Percentiles rank a stretch among this genome's conserved stretches.
Conservation (phyloP, 2,888 invertebrate genomes). For the Agrilus cyanescens region DNA sequence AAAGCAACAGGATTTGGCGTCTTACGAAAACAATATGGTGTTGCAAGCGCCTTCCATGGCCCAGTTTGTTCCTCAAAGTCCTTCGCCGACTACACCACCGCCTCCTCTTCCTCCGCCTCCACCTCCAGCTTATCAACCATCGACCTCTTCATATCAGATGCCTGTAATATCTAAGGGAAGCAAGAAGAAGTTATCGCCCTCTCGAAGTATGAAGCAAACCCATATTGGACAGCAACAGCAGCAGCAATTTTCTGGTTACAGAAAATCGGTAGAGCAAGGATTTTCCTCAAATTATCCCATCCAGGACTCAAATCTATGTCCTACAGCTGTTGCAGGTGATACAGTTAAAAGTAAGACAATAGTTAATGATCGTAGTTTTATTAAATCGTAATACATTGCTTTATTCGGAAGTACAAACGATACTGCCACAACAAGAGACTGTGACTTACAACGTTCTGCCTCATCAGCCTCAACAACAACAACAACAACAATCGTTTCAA, state of each 20-base stretch:
- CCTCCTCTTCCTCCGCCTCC: slow-evolving; percentile 32
- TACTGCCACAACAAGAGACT: slow-evolving; percentile 1
- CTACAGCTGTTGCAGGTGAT: too few species aligned
- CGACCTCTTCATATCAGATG: slow-evolving; percentile 4
- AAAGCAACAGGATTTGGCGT: slow-evolving; percentile 14
- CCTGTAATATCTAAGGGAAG: slow-evolving; percentile 24
- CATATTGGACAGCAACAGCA: not conserved
- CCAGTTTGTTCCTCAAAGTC: slow-evolving; percentile 9
- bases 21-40: slow-evolving; percentile 13
- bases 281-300: too few species aligned
- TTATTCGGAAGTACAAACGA: too few species aligned
- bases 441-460: slow-evolving; percentile 2
- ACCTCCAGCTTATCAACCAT: slow-evolving; percentile 28
- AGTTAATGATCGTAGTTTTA: too few species aligned
- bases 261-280: slow-evolving; percentile 6
- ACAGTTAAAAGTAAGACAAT: too few species aligned
- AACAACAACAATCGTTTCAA: slow-evolving; percentile 14
- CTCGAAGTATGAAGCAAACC: too few species aligned
- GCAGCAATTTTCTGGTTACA: slow-evolving; percentile 1
- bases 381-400: too few species aligned
- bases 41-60: slow-evolving; percentile 12
- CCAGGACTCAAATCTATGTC: too few species aligned
- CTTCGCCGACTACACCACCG: slow-evolving; percentile 18
- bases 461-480: slow-evolving; percentile 14
- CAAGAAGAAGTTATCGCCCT: too few species aligned